Conservation (phyloP, 1,140 invertebrate species). For the Pinna nobilis region DNA sequence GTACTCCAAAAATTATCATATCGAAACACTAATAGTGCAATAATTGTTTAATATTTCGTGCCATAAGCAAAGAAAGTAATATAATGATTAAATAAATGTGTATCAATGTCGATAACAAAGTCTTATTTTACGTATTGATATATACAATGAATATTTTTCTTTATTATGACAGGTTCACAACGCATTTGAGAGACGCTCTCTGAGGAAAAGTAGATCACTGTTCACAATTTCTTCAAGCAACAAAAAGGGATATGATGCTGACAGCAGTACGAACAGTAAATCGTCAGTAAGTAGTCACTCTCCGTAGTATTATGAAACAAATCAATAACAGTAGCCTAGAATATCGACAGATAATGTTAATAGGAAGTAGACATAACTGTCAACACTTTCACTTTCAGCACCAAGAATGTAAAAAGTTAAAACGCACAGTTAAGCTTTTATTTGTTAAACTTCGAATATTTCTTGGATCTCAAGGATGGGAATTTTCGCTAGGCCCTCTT, state of each 20-base stretch:
- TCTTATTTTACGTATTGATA: background rate
- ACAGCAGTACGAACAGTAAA: background rate
- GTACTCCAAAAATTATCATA: no score
- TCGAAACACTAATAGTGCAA: background rate
- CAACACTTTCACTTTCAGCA: background rate
- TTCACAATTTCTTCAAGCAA: background rate
- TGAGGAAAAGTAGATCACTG: slow-evolving; percentile 16
- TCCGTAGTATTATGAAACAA: background rate
- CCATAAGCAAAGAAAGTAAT: no score
- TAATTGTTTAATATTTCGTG: background rate
- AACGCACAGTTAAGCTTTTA: no score
- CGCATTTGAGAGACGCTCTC: slow-evolving; percentile 32
- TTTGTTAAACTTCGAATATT: no score
- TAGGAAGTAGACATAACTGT: no score
- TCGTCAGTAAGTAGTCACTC: background rate
- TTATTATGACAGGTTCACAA: slow-evolving; percentile 19
- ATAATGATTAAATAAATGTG: no score
- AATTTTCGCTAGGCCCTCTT: no score
- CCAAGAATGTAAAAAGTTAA: no score
- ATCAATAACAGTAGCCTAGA: background rate
- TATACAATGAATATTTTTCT: background rate
- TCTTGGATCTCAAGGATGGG: no score
- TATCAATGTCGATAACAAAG: no score
- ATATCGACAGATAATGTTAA: no score
- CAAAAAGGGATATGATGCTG: background rate